Evolutionary conservation across 2,797 vertebrate species (phyloP), one percentile per base, ranked within the genome.

Genomic region (Megalops cyprinoides): DNA sequence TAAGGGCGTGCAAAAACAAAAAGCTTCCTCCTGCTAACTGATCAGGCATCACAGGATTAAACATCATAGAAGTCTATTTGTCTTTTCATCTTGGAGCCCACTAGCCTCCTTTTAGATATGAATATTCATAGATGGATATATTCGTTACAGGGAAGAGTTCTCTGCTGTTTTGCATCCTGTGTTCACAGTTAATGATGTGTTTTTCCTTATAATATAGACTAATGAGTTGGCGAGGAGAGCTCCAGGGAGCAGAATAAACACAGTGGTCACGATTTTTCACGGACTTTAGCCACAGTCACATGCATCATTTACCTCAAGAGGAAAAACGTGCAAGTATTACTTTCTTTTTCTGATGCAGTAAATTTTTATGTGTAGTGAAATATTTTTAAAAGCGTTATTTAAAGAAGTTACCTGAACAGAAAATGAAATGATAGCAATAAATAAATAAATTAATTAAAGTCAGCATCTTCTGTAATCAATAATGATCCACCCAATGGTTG

Each of bases 301-400:
- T 65, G 44, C 56, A 78, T 78, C 44, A 78, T 78, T 44, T n/a
- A 65, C 7, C 10, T 62, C 42, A 65, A 60, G 48, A 48, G n/a
- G 39, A 15, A 60, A 44, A 65, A 46, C 77, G 34, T 42, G 60
- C 62, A 25, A 14, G 7, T 42, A 34, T 10, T 53, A 15, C 23
- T 23, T 65, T 20, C 28, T 25, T 67, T 67, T 49, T 44, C 34
- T 31, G 34, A 18, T 51, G 20, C 20, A 44, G 20, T 51, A 51
- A 34, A 23, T 76, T 51, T 23, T 20, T 53, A n/a, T 34, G n/a
- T 34, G 48, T 37, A 51, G 10, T 48, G 53, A 75, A 53, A 53
- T 51, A 48, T 31, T 20, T 49, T 14, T 20, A 14, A 14, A 4
- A 4, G 4, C 4, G 4, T 60, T 12, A 60, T 10, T 28, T 56